Base-by-base conservation (phyloP, 2,113 vertebrate species). In the Malurus alboscapulatus region DNA sequence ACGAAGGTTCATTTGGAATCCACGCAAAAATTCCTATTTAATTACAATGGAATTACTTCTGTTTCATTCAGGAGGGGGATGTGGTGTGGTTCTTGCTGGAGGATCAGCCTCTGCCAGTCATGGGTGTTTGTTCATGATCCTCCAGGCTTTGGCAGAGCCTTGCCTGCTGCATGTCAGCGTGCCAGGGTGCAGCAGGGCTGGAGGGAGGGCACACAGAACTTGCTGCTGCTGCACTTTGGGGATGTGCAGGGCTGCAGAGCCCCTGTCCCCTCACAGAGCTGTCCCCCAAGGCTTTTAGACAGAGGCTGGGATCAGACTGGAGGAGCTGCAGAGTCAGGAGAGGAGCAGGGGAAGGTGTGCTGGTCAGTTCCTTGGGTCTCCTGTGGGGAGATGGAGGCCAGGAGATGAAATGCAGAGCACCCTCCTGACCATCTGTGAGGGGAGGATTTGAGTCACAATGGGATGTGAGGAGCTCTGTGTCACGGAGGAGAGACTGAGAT, bases 1-100 rank as follows among this genome's bases (percentile, higher is more conserved):
- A 95, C 91, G 88, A 91, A 97, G 95, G 91, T 96, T 97, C 91
- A 92, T 97, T 97, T 96, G 95, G 66, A 96, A 94, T 89, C 95
- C 83, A 74, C 78, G 86, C 92, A 77, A 91, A 96, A 96, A 80
- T 42, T 93, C 88, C 73, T 32, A 29, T 87, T 95, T 95, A 97
- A 97, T 97, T 96, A 91, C 90, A 84, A 68, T 40, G 65, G 89
- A 89, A 96, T 96, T 88, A 90, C 80, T 95, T 82, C 50, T 77
- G 6, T 87, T 85, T 81, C 19, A 16, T 40, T 67, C 14, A 4
- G 47, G 84, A 63, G 54, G 32, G 71, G 40, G 47, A 51, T 44
- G 74, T 53, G 78, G 48, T 66, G 73, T 26, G 63, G 32, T 57
- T 34, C 82, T 24, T 83, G 22, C 72, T 81, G 85, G 65, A 62